Evolutionary conservation across 92 coral and sea anemone genomes (phyloP).

Genomic region (Epizoanthus illoricatus): DNA sequence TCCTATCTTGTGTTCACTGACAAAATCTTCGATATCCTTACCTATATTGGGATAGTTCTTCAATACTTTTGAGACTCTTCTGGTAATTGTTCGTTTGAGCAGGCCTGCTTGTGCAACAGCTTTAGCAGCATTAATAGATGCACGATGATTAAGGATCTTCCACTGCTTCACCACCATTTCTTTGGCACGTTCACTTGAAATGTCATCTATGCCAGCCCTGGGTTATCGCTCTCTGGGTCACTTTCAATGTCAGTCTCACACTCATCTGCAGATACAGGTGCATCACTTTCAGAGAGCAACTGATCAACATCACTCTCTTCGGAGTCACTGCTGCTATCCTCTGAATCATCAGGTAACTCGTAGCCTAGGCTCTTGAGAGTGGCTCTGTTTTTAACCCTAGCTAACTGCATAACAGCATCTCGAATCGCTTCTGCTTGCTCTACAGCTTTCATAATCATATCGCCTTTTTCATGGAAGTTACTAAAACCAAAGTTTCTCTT

Average conservation of each 20-base stretch:
- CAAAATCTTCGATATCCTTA: constrained; percentile 33
- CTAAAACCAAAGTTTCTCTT: constrained; percentile 41
- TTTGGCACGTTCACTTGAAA: constrained; percentile 39
- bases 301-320: constrained; percentile 30
- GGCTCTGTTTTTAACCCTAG: constrained; percentile 35
- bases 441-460: constrained; percentile 19
- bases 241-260: constrained; percentile 26
- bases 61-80: constrained; percentile 17
- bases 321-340: constrained; percentile 34
- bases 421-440: constrained; percentile 36
- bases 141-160: constrained; percentile 13
- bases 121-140: constrained; percentile 23
- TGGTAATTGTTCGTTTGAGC: constrained; percentile 23
- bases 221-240: constrained; percentile 44
- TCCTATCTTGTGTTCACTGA: constrained; percentile 23
- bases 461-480: constrained; percentile 30
- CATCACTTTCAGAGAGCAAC: constrained; percentile 10
- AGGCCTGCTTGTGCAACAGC: constrained; percentile 36
- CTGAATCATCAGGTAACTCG: constrained; percentile 32
- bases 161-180: constrained; percentile 40
- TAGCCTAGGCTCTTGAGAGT: constrained; percentile 43
- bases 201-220: constrained; percentile 41
- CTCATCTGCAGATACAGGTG: constrained; percentile 5
- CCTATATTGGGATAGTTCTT: constrained; percentile 27
- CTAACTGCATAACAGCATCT: constrained; percentile 46